Evolutionary conservation across 2,797 vertebrate species (phyloP), one percentile per base, ranked within the genome.

Genomic region (Sarcoramphus papa): DNA sequence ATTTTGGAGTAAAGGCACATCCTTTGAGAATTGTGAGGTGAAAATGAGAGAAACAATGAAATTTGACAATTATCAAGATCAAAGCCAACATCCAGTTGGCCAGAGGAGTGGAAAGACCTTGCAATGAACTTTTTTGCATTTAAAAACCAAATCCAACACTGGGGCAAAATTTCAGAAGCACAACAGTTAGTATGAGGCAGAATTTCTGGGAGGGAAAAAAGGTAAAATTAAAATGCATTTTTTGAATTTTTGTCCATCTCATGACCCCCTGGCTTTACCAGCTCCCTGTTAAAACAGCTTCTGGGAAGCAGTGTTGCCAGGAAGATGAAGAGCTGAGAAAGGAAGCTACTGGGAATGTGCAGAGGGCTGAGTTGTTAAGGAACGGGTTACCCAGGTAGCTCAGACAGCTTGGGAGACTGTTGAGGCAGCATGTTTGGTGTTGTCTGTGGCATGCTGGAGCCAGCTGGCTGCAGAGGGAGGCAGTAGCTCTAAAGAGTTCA

Each of bases 331-430:
- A 62, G 12, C 63, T 89, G 54, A 45, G n/a, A 69, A 41, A 76
- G 28, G 7, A 75, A 81, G 4, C 3, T 40, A 14, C 62, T 60
- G 57, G 63, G 23, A 64, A 73, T 41, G 18, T 72, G 37, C 5
- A 30, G 12, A 73, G 22, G 33, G 33, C 14, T 35, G 54, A 60
- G 10, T 72, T 90, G 13, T 28, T 25, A 37, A 53, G 45, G 45
- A 82, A 21, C 45, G 78, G 0, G 0, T 64, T 59, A 8, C 4
- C 37, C 30, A 7, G 0, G 1, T 17, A 69, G 19, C 19, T 83
- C 43, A 67, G 68, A 27, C 43, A 43, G 17, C 41, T 47, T 79
- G 63, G 43, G 60, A 69, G 40, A 41, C 9, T 74, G 37, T 30
- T 78, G 41, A 41, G 27, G 45, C 47, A 22, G 8, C 11, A 27